phyloP scores from a whole-genome alignment of 2,113 vertebrate genomes.

The Hipposideros armiger region DNA sequence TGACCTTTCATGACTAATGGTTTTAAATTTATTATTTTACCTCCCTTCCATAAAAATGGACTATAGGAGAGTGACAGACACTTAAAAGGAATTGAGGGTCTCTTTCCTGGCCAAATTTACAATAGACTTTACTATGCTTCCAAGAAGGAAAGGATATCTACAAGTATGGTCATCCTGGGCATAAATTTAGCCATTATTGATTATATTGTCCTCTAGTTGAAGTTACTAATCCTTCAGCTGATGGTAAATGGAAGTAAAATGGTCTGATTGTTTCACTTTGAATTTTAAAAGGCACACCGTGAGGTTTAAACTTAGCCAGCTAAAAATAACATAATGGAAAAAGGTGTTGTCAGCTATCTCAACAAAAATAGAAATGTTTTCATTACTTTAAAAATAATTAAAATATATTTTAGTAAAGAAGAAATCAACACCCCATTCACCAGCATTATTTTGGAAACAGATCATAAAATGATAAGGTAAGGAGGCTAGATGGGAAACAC shows the following conservation, averaged over 20 bases:
- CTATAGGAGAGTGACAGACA: slow-evolving; percentile 1
- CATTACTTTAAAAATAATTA: slow-evolving; percentile 80
- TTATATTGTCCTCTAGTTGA: slow-evolving; percentile 57
- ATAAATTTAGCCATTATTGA: slow-evolving; percentile 77
- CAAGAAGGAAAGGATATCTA: slow-evolving; percentile 64
- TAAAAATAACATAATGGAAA: slow-evolving; percentile 83
- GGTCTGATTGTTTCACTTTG: slow-evolving; percentile 79
- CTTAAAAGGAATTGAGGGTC: slow-evolving; percentile 35
- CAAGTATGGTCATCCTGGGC: slow-evolving; percentile 48
- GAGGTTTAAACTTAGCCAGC: slow-evolving; percentile 80
- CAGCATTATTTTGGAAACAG: slow-evolving; percentile 77
- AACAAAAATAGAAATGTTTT: slow-evolving; percentile 83
- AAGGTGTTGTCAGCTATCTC: slow-evolving; percentile 79
- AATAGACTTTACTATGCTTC: slow-evolving; percentile 31
- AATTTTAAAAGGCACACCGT: slow-evolving; percentile 76
- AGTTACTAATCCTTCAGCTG: slow-evolving; percentile 69
- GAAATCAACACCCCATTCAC: slow-evolving; percentile 60
- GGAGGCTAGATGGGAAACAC: slow-evolving; percentile 24
- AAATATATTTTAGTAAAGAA: slow-evolving; percentile 81
- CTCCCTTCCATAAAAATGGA: slow-evolving; percentile 61
- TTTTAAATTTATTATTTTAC: slow-evolving; percentile 68
- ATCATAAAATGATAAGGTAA: slow-evolving; percentile 64
- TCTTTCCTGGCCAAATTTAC: slow-evolving; percentile 55
- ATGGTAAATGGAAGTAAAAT: slow-evolving; percentile 70
- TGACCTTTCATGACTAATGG: slow-evolving; percentile 60